Evolutionary conservation across 2,113 vertebrate species (phyloP).

Genomic region (Empidonax alnorum): DNA sequence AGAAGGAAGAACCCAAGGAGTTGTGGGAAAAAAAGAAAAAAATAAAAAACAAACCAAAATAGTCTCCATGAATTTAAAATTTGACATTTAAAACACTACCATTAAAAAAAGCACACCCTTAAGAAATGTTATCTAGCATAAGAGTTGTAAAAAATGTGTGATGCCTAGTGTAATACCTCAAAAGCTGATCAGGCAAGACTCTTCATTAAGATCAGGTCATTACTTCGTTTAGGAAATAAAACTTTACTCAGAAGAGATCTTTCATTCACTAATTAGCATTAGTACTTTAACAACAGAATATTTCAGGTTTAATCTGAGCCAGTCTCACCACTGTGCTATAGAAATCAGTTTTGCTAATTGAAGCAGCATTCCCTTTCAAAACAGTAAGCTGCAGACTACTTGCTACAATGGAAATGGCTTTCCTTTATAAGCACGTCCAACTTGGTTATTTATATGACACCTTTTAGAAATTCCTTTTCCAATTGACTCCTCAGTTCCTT

Average conservation of each 20-base stretch:
- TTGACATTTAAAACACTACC: not conserved
- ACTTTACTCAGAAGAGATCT: not conserved
- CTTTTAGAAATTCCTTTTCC: not conserved
- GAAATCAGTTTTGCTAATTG: not conserved
- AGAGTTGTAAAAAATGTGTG: not conserved
- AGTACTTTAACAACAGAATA: not conserved
- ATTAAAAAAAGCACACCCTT: not conserved
- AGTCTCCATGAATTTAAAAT: not conserved
- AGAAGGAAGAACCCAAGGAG: not conserved
- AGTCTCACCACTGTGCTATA: not conserved
- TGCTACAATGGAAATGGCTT: not conserved
- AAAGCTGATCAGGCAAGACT: not conserved
- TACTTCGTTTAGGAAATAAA: not conserved
- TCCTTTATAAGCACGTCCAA: not conserved
- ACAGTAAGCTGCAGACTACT: not conserved
- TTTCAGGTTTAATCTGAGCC: not conserved
- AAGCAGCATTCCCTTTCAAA: not conserved
- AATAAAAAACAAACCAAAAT: not conserved
- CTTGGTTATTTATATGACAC: not conserved
- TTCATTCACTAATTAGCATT: not conserved
- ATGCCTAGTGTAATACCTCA: not conserved
- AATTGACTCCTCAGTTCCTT: not conserved
- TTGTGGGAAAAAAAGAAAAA: not conserved
- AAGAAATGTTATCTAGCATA: not conserved
- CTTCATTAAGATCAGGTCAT: not conserved